phyloP scores from a whole-genome alignment of 2,797 vertebrate species.

The Heliangelus exortis region DNA sequence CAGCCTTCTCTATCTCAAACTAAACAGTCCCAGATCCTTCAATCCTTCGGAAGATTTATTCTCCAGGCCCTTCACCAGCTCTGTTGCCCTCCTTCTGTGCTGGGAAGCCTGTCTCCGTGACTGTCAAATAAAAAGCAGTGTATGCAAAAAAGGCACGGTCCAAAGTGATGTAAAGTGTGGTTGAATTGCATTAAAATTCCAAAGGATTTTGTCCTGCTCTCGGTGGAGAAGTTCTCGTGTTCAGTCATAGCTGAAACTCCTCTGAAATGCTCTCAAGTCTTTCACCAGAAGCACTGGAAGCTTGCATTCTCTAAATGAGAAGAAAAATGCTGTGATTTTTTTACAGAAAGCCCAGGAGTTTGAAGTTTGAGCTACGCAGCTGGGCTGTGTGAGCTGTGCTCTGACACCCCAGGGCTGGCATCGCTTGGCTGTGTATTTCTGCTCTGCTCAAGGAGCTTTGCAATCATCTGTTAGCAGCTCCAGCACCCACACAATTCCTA shows the following conservation, averaged over 20 bases:
- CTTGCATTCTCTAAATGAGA: neutral
- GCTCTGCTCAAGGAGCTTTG: neutral
- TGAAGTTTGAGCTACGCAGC: fast-evolving
- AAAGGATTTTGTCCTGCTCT: fast-evolving
- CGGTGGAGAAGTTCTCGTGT: fast-evolving
- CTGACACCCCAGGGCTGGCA: fast-evolving
- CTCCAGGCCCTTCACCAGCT: too few species aligned
- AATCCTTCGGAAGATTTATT: too few species aligned
- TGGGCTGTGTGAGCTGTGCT: neutral
- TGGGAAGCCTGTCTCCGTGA: fast-evolving
- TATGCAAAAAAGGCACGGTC: too few species aligned
- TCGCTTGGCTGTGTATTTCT: fast-evolving
- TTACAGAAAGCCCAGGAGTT: fast-evolving
- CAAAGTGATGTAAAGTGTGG: too few species aligned
- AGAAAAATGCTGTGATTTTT: fast-evolving
- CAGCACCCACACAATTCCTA: fast-evolving
- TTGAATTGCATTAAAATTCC: neutral
- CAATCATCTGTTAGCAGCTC: neutral
- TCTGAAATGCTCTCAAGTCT: fast-evolving
- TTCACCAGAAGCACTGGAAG: neutral
- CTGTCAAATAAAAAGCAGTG: neutral
- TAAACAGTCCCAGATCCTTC: too few species aligned
- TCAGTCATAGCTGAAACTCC: fast-evolving
- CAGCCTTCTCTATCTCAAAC: too few species aligned
- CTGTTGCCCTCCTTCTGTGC: fast-evolving